These are phyloP conservation scores for Craterocephalus amniculus DNA, from an alignment of 2,797 vertebrate genomes.

Conservation along the genomic window DNA sequence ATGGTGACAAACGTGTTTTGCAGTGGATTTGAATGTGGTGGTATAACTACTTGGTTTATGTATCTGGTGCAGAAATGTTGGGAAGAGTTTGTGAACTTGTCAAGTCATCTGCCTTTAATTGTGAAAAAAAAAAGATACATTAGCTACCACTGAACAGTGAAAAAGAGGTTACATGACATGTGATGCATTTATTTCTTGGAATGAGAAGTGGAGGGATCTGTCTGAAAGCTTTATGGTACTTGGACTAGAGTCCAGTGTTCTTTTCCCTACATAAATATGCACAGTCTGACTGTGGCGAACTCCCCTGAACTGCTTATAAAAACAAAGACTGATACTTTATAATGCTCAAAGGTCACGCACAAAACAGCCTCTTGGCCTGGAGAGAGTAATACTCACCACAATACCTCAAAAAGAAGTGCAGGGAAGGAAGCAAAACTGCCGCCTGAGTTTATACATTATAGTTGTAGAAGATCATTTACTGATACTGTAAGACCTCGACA, in stretches of 20 bases:
- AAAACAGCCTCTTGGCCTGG: constrained; percentile 25
- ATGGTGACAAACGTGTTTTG: background rate
- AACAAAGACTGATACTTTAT: constrained; percentile 33
- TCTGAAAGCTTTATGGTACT: constrained; percentile 56
- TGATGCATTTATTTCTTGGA: constrained; percentile 40
- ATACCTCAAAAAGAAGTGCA: too few species aligned
- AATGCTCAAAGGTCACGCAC: constrained; percentile 48
- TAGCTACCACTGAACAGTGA: constrained; percentile 12
- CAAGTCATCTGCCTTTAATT: constrained; percentile 41
- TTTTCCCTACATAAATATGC: constrained; percentile 52
- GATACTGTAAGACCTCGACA: background rate
- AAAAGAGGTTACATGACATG: constrained; percentile 32
- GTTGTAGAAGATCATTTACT: background rate
- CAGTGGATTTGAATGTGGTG: constrained; percentile 5
- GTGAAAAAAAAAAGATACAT: constrained; percentile 47
- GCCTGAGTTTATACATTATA: constrained; percentile 39
- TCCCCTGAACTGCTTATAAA: constrained; percentile 48
- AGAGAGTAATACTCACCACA: constrained; percentile 24
- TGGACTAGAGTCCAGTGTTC: constrained; percentile 42
- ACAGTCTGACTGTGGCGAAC: constrained; percentile 45
- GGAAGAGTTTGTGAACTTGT: constrained; percentile 41
- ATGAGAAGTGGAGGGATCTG: constrained; percentile 44
- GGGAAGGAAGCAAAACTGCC: constrained; percentile 21
- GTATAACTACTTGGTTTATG: constrained; percentile 15
- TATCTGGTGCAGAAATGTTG: constrained; percentile 12